Base-by-base conservation (phyloP, 2,113 vertebrate species). In the Rhabdomys dilectus region DNA sequence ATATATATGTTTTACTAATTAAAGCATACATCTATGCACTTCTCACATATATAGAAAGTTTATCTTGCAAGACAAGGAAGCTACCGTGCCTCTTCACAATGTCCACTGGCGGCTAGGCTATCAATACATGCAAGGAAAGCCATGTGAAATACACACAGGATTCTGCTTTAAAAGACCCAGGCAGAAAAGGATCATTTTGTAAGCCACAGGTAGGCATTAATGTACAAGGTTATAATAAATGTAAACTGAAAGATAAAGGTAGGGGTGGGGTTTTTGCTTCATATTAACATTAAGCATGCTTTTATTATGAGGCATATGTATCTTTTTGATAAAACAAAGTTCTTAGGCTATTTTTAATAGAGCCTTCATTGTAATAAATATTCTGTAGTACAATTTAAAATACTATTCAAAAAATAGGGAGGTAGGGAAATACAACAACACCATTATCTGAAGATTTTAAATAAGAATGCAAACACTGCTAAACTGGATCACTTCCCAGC, bases 141-240 rank as follows among this genome's bases (percentile, higher is more conserved):
- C 97, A n/a, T 26, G 36, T 82, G 95, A 48, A 97, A 97, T 91
- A 94, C 84, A 86, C 12, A 96, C 93, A 97, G 97, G 90, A 78
- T 26, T 88, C 96, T 97, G 94, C 94, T 96, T 96, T 86, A 42
- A 89, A 97, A 9, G 21, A 96, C 70, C 70, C 26, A 92, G 94
- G 58, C 60, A 98, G 94, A 91, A 91, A 92, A 97, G 96, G 60
- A 64, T 98, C 88, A 96, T 91, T 97, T 93, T 89, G 91, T 93
- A 98, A 39, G 98, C 98, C 95, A 99, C 99, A 99, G 98, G 99
- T 99, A 98, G 98, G 98, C 8, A 98, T 96, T 93, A 97, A 98
- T 93, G 96, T 84, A 95, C 58, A 70, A 92, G 56, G 45, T 92
- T 97, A 98, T 97, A 93, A 82, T 53, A 34, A 93, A 96, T 94